Evolutionary conservation across 2,113 vertebrate genomes (phyloP), one percentile per base, ranked within the genome.

Genomic region (Nothobranchius furzeri): DNA sequence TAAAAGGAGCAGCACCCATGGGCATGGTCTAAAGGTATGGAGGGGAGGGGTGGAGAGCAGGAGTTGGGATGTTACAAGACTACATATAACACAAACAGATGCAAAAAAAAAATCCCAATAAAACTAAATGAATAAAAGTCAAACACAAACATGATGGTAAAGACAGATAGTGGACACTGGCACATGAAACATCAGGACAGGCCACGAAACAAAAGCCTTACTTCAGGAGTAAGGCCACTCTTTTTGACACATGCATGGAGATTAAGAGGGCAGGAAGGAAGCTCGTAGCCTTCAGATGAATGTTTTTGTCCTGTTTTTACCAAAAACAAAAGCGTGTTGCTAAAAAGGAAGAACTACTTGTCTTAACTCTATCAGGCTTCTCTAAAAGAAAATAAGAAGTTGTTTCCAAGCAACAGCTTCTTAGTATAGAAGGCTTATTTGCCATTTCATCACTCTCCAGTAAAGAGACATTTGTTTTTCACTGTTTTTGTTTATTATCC

Each of bases 11-110:
- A 68, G 79, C 88, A 79, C 91, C 90, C 83, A 83, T 85, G 71
- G 95, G 92, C 89, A 93, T 75, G 47, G 74, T 89, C 88, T 90
- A 90, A 80, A 84, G 73, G 73, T 88, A 75, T 80, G 86, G 78
- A 84, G 36, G 80, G 82, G 78, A 73, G 63, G 70, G 55, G 56
- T 62, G 78, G 74, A 87, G 72, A 83, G 84, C 78, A 82, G 84
- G 85, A 85, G 82, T 76, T 82, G 82, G 85, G 86, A 82, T 76
- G 84, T 91, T 90, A 90, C 89, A 73, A 49, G 54, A 85, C 81
- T 82, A 84, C 84, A 86, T 60, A 66, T 57, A 84, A 64, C 66
- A 90, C 67, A 70, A n/a, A 90, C 69, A 69, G 24, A 75, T 68
- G 82, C 35, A 54, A 57, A 78, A 81, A 78, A 81, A 64, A 53